Evolutionary conservation across 2,888 invertebrate genomes (phyloP), one percentile per base, ranked within the genome.

Genomic region (Callyntrura sp.): DNA sequence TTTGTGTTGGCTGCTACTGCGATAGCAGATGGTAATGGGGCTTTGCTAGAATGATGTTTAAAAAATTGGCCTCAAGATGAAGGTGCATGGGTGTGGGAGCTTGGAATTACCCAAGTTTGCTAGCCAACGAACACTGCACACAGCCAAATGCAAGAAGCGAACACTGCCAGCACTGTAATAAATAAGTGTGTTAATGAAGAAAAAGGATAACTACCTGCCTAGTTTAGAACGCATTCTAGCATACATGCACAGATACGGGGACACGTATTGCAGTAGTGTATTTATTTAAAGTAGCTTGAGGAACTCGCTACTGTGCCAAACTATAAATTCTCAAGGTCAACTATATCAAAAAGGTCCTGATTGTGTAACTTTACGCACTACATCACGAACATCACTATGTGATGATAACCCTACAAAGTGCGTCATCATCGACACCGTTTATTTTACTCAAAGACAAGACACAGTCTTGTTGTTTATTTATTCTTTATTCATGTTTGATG

Each of bases 301-400:
- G 2, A 48, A 76, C 11, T 28, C 12, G 17, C 12, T 70, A 84
- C 55, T 55, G 55, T 84, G 84, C 14, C 70, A 70, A 70, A 43
- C 60, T 60, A 35, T 35, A 35, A 12, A 45, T 55, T 57, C 14
- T n/a, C 84, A 84, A 84, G 84, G 84, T 84, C 84, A 48, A 14
- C 55, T 20, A 23, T 43, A 57, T 43, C 23, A 43, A 17, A n/a
- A 23, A 78, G 11, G 43, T 5, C 11, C 35, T 6, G 48, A 14
- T 62, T 62, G 62, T 23, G 12, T 25, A 55, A 84, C 43, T 65
- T 65, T 84, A 84, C 43, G 73, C 84, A 57, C 68, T 73, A 28
- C 9, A 51, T 45, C 48, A 68, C 68, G 6, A 35, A 35, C 35
- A 35, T 43, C 45, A 25, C n/a, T n/a, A n/a, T n/a, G n/a, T n/a